A percentile compares a stretch with the other conserved stretches of the same genome.
Evolutionary conservation across 2,113 vertebrate species (phyloP).

Genomic region (Sturnira hondurensis): DNA sequence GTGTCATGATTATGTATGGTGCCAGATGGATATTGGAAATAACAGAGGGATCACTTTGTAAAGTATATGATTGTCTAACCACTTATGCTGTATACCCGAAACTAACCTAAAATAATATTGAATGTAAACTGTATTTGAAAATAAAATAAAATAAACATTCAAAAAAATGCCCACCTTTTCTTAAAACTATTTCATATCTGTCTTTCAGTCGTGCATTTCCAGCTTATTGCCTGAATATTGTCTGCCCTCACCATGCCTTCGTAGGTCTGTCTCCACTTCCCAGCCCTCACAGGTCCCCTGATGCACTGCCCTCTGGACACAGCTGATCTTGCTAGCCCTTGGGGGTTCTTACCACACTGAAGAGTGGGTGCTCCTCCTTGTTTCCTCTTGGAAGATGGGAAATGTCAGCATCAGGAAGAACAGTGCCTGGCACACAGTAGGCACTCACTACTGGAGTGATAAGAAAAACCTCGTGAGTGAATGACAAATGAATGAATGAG

Average conservation of each 20-base stretch:
- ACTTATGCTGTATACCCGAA: background rate
- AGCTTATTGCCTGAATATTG: background rate
- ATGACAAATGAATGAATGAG: background rate
- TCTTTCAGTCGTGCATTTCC: background rate
- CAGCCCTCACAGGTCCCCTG: no score
- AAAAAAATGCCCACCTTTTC: background rate
- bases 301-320: fast-evolving
- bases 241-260: background rate
- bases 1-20: background rate
- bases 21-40: background rate
- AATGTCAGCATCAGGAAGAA: background rate
- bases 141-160: background rate
- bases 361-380: background rate
- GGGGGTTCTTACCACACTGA: background rate
- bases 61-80: background rate
- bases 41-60: background rate
- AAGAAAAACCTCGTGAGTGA: background rate
- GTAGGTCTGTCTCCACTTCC: fast-evolving
- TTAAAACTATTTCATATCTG: background rate
- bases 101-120: background rate
- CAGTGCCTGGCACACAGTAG: background rate
- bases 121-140: background rate
- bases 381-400: background rate
- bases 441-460: background rate
- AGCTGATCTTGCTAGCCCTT: background rate